Evolutionary conservation across 2,113 vertebrate genomes (phyloP), one percentile per base, ranked within the genome.

Genomic region (Uropsilus gracilis): DNA sequence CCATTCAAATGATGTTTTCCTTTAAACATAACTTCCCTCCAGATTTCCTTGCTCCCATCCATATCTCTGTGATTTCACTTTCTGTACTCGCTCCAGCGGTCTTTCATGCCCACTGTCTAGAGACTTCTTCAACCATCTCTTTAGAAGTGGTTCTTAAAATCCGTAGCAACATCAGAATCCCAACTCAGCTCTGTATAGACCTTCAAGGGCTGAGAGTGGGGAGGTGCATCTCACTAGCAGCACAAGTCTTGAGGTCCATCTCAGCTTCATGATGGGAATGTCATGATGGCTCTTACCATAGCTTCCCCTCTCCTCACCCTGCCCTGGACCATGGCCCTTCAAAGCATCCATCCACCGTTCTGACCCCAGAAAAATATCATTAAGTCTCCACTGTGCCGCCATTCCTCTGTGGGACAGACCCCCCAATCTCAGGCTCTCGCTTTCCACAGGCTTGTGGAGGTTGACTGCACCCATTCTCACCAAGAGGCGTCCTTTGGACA

Each of bases 371-470:
- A 84, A 4, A 18, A 20, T 84, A 76, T 71, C 68, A 24, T 4
- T 13, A 17, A 16, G 7, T 5, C 20, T 13, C 28, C 9, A 4
- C 28, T 61, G 63, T 39, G 48, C 48, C 16, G 20, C 26, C 46
- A n/a, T 66, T 93, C 30, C 75, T 76, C 92, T 85, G 39, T n/a
- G n/a, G n/a, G n/a, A n/a, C n/a, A n/a, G n/a, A n/a, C 48, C 46
- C 5, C 0, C 39, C 8, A 3, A 48, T 22, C 48, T 16, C 20
- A 26, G 2, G 39, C 55, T 34, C 39, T 34, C 39, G 5, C 57
- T 55, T 80, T 77, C 42, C 61, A 26, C 13, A 16, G 48, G 34
- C 10, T 44, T 20, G 4, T 37, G 13, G 7, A 8, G 28, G 17
- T 59, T 6, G 24, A n/a, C 16, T 28, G 18, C 71, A 0, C 50